Base-by-base conservation (phyloP, 2,113 vertebrate species). In the Columbina picui region DNA sequence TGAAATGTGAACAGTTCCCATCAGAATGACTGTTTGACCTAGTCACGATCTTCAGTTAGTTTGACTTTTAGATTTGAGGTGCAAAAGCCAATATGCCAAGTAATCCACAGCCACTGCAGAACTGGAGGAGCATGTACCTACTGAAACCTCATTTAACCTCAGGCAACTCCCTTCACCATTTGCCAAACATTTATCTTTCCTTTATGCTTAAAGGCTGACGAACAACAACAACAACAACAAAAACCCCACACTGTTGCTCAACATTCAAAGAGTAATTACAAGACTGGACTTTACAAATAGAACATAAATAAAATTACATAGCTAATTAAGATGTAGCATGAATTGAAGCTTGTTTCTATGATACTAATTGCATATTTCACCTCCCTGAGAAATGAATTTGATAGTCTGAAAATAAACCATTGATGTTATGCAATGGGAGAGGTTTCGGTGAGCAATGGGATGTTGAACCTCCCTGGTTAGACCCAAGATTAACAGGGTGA, bases 271-370 rank as follows among this genome's bases (percentile, higher is more conserved):
- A 84, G 68, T 92, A 97, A 95, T 96, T 96, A 91, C 64, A 87
- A 76, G 94, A 92, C 84, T 67, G 88, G 91, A 96, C 70, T 95
- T 95, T 95, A 97, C 96, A 97, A 97, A 96, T 93, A 84, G 57
- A 94, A 96, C 94, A 97, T 94, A 96, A 97, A 96, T 97, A 97
- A 97, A 93, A 96, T 97, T 95, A 97, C 96, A 96, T 92, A 93
- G 96, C 93, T 97, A 97, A 97, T 97, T 96, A 97, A 96, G 97
- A 95, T 69, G 77, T 87, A 95, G 95, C 95, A 61, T 93, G 84
- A 96, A 92, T 82, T 95, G 94, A 83, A 87, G 60, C 47, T 95
- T 14, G 5, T 87, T 96, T 93, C 92, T 94, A 7, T 73, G 67
- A 68, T 94, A 55, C 89, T 97, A 97, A 96, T 97, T 94, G 92